A percentile compares a stretch with the other conserved stretches of the same genome.
phyloP scores from a whole-genome alignment of 2,888 invertebrate genomes.

The Phorcus lineatus region DNA sequence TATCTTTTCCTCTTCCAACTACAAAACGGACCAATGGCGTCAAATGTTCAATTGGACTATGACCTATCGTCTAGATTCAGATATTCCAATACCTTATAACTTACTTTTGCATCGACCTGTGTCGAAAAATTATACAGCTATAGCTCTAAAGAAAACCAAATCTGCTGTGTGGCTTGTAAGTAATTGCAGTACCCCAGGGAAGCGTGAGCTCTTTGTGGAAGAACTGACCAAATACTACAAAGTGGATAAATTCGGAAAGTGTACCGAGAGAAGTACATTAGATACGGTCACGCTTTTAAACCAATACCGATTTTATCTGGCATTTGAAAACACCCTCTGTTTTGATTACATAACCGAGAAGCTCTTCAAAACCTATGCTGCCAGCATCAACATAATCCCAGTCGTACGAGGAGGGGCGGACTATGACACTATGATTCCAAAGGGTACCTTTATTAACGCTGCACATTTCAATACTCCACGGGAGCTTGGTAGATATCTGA shows the following conservation, averaged over 20 bases:
- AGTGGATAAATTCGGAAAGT: conserved; percentile 27
- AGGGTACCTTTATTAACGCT: conserved; percentile 31
- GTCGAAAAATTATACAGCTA: neutral
- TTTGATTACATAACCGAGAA: conserved; percentile 41
- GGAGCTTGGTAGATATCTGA: conserved; percentile 36
- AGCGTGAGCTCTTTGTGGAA: conserved; percentile 14
- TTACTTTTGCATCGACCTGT: neutral
- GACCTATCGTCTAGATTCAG: conserved; percentile 12
- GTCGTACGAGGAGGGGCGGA: conserved; percentile 36
- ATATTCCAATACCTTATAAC: neutral
- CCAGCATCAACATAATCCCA: conserved; percentile 16
- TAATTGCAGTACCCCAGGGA: conserved; percentile 21
- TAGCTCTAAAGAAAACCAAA: conserved; percentile 15
- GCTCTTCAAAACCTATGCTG: conserved; percentile 31
- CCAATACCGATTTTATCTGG: conserved; percentile 37
- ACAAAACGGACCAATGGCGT: neutral
- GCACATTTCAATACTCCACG: conserved; percentile 33
- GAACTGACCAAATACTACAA: conserved; percentile 14
- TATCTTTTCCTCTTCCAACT: neutral
- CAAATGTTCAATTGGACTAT: conserved; percentile 4
- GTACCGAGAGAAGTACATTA: neutral
- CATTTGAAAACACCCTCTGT: conserved; percentile 38
- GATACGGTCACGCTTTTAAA: neutral
- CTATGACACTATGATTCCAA: conserved; percentile 29
- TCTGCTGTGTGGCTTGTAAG: conserved; percentile 34